These are phyloP conservation scores for Nautilus pompilius DNA, from an alignment of 1,140 invertebrate genomes.

Conservation along the genomic window DNA sequence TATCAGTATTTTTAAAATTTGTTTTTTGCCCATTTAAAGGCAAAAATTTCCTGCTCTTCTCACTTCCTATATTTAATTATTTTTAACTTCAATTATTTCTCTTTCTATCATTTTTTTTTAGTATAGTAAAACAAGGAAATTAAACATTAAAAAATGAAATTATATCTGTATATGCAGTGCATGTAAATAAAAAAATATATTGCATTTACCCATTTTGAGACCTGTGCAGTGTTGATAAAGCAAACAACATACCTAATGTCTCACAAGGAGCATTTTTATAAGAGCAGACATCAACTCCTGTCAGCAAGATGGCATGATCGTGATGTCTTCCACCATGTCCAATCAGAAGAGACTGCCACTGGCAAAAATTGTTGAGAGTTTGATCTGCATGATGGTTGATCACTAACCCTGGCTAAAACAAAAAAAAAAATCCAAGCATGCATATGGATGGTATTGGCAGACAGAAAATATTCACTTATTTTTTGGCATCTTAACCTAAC, in stretches of 20 bases:
- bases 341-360: constrained; percentile 74
- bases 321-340: constrained; percentile 78
- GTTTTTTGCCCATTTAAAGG: no score
- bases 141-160: no score
- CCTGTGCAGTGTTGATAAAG: neutral
- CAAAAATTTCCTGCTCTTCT: no score
- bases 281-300: constrained; percentile 81
- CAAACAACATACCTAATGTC: constrained; percentile 66
- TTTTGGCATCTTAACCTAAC: no score
- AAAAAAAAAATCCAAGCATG: constrained; percentile 5
- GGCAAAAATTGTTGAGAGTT: constrained; percentile 80
- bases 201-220: neutral
- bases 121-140: no score
- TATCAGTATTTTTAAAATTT: no score
- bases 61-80: no score
- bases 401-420: constrained; percentile 39
- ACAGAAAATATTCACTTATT: no score
- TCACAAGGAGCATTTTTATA: constrained; percentile 71
- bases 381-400: constrained; percentile 65
- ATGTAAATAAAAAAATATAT: neutral
- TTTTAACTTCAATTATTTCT: no score
- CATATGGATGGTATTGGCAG: no score
- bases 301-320: constrained; percentile 86
- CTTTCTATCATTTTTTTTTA: no score
- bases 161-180: neutral